phyloP scores from a whole-genome alignment of 2,888 invertebrate species.

The Tricholauxania praeusta region DNA sequence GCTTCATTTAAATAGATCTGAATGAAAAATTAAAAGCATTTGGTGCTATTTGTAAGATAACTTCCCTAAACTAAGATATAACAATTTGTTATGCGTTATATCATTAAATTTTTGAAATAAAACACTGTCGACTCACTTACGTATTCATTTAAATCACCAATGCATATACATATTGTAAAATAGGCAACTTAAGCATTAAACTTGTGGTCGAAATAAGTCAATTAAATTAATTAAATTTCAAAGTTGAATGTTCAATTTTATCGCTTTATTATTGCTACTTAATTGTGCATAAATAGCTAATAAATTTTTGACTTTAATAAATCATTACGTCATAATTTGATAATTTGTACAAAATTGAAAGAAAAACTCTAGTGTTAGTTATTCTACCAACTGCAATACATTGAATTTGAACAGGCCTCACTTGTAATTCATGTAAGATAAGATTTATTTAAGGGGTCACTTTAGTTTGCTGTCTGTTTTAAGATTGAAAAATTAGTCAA shows the following conservation, averaged over 20 bases:
- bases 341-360: not conserved
- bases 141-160: not conserved
- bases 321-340: slow-evolving; percentile 3
- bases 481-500: no score
- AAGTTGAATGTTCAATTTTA: not conserved
- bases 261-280: not conserved
- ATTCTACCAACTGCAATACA: not conserved
- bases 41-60: no score
- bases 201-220: not conserved
- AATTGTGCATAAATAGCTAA: slow-evolving; percentile 1
- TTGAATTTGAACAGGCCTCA: not conserved
- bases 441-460: no score
- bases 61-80: no score
- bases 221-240: not conserved
- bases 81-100: no score
- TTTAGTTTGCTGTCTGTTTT: no score
- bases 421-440: no score
- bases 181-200: not conserved
- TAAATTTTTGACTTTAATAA: not conserved
- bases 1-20: no score
- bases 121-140: no score
- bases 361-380: not conserved
- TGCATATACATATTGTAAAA: not conserved
- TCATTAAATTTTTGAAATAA: no score
- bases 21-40: no score